Evolutionary conservation across 2,113 vertebrate species (phyloP).

Genomic region (Sinocyclocheilus grahami): DNA sequence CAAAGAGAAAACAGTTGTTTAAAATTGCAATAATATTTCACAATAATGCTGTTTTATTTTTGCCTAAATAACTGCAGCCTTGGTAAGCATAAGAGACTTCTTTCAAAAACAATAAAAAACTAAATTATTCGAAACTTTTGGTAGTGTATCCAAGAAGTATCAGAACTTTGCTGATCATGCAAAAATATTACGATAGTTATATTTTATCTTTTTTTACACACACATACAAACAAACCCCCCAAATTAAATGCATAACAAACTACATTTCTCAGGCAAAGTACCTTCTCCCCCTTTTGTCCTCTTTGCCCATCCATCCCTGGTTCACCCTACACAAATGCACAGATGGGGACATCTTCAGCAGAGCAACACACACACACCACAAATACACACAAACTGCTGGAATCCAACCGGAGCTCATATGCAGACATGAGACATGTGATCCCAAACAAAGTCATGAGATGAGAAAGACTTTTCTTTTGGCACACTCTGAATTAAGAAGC

Average conservation of each 20-base stretch:
- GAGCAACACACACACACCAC: constrained; percentile 30
- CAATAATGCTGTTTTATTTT: too few relatives aligned
- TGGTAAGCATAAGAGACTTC: too few relatives aligned
- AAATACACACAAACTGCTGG: constrained; percentile 5
- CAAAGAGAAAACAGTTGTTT: too few relatives aligned
- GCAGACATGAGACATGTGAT: background rate
- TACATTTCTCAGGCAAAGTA: constrained; percentile 29
- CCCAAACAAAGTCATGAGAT: background rate
- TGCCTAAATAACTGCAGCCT: too few relatives aligned
- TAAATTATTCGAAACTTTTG: too few relatives aligned
- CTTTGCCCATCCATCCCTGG: constrained; percentile 44
- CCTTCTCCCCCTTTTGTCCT: constrained; percentile 54
- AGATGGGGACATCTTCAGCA: constrained; percentile 41
- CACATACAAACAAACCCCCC: background rate
- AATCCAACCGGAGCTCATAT: background rate
- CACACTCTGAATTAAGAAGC: constrained; percentile 1
- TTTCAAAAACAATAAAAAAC: too few relatives aligned
- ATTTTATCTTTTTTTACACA: background rate
- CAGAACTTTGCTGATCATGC: background rate
- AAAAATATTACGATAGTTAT: background rate
- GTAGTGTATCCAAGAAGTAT: background rate
- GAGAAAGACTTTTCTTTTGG: constrained; percentile 12
- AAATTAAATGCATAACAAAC: constrained; percentile 25
- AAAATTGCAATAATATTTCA: too few relatives aligned
- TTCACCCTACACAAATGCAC: constrained; percentile 47